Conservation (phyloP, 53 echinoderm and acorn worm genomes). For the Holothuria leucospilota region DNA sequence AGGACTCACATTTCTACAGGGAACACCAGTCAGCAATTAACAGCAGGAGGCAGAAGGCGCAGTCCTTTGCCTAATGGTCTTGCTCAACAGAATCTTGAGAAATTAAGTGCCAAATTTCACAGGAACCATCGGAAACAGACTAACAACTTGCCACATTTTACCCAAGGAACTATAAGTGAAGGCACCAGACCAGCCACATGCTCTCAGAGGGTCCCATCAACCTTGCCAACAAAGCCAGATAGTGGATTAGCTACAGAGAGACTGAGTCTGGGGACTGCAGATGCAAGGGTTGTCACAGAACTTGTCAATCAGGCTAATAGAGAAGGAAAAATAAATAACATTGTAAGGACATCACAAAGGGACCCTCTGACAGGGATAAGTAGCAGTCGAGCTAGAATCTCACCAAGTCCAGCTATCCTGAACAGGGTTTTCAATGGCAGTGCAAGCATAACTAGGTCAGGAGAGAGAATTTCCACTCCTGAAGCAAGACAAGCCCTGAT, state of each 20-base stretch:
- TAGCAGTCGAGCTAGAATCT: slow-evolving; percentile 73
- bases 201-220: slow-evolving; percentile 75
- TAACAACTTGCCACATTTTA: slow-evolving; percentile 72
- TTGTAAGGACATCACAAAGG: slow-evolving; percentile 76
- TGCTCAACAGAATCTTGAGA: slow-evolving; percentile 71
- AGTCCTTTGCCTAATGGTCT: slow-evolving; percentile 77
- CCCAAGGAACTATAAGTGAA: slow-evolving; percentile 19
- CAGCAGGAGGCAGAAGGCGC: slow-evolving; percentile 56
- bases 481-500: slow-evolving; percentile 88
- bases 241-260: slow-evolving; percentile 58
- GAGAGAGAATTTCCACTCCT: slow-evolving; percentile 87
- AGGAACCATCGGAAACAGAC: slow-evolving; percentile 75
- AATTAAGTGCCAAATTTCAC: slow-evolving; percentile 71
- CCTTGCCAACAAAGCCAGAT: slow-evolving; percentile 44
- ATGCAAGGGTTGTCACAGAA: slow-evolving; percentile 92
- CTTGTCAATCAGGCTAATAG: slow-evolving; percentile 91
- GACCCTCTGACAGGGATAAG: slow-evolving; percentile 80
- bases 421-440: slow-evolving; percentile 85
- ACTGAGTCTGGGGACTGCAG: slow-evolving; percentile 72
- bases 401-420: slow-evolving; percentile 76
- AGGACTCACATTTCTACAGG: not conserved
- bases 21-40: slow-evolving; percentile 1
- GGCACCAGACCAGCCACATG: slow-evolving; percentile 3
- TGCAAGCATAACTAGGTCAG: slow-evolving; percentile 67
- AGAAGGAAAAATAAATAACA: slow-evolving; percentile 94